Percentiles rank a stretch among this genome's conserved stretches.
These are phyloP conservation scores for Amitus sp. DNA, from an alignment of 2,888 invertebrate genomes.

Conservation along the genomic window DNA sequence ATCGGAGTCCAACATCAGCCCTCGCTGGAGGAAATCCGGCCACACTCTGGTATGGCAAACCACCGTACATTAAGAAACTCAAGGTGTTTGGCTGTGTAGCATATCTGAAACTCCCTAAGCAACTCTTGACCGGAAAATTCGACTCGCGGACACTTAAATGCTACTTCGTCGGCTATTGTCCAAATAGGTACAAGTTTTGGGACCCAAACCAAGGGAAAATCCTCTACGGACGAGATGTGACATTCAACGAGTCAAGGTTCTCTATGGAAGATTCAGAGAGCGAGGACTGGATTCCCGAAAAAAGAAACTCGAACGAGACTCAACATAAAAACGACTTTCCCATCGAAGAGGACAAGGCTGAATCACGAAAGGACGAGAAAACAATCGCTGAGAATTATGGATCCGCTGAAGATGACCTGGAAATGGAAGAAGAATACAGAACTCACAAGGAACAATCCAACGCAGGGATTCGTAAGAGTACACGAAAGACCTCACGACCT, in stretches of 20 bases:
- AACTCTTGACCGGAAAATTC: constrained; percentile 40
- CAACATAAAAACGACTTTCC: too few species aligned
- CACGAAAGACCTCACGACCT: constrained; percentile 1
- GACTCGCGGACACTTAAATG: constrained; percentile 34
- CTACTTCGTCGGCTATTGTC: constrained; percentile 39
- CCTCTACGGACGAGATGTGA: constrained; percentile 41
- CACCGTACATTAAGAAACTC: constrained; percentile 41
- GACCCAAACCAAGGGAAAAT: constrained; percentile 33
- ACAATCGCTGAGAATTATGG: too few species aligned
- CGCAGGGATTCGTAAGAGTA: constrained; percentile 12
- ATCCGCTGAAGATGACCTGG: neutral
- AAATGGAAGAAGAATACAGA: constrained; percentile 16
- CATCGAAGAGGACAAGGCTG: too few species aligned
- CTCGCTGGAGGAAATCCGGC: constrained; percentile 39
- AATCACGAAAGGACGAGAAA: too few species aligned
- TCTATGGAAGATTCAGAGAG: too few species aligned
- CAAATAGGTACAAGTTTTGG: constrained; percentile 42
- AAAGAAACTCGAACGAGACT: constrained; percentile 14
- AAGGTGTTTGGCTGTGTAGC: constrained; percentile 41
- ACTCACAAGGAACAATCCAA: constrained; percentile 17
- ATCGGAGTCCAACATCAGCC: constrained; percentile 42
- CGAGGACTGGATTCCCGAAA: too few species aligned
- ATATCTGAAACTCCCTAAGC: constrained; percentile 34
- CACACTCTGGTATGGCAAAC: constrained; percentile 41
- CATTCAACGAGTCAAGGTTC: constrained; percentile 43